These are phyloP conservation scores for Gymnobelideus leadbeateri DNA, from an alignment of 2,113 vertebrate species.

Conservation along the genomic window DNA sequence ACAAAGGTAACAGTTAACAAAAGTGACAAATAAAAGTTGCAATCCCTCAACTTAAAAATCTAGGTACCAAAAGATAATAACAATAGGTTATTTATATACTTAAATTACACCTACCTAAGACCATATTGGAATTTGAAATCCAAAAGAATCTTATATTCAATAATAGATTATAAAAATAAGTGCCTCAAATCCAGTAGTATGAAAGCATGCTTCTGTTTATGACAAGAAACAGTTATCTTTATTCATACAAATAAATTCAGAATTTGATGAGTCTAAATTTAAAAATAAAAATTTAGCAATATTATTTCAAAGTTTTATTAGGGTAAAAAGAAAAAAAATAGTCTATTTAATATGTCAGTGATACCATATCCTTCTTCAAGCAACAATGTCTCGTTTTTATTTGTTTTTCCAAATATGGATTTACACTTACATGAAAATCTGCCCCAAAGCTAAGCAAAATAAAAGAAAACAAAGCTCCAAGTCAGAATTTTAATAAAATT, in stretches of 20 bases:
- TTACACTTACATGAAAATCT: not conserved
- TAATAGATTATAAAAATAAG: constrained; percentile 46
- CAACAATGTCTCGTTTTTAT: not conserved
- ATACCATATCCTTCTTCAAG: not conserved
- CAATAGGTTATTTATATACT: not conserved
- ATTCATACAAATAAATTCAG: not conserved
- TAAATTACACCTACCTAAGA: constrained; percentile 20
- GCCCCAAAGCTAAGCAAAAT: not conserved
- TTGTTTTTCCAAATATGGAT: not conserved
- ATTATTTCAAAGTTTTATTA: not conserved
- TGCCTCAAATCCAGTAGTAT: not conserved
- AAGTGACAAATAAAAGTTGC: not conserved
- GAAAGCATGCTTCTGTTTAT: not conserved
- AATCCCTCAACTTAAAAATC: not conserved
- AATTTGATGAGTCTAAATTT: not conserved
- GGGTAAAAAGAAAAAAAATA: not conserved
- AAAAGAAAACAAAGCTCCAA: constrained; percentile 14
- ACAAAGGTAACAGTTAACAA: not conserved
- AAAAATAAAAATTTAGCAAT: not conserved
- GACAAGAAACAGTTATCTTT: not conserved
- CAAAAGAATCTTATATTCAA: not conserved
- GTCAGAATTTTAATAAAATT: not conserved
- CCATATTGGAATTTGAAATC: not conserved
- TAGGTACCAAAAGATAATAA: constrained; percentile 9
- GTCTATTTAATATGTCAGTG: not conserved